Percentiles rank a stretch among this genome's conserved stretches.
Conservation (phyloP, 1,140 invertebrate species). For the Drosophila neocordata region DNA sequence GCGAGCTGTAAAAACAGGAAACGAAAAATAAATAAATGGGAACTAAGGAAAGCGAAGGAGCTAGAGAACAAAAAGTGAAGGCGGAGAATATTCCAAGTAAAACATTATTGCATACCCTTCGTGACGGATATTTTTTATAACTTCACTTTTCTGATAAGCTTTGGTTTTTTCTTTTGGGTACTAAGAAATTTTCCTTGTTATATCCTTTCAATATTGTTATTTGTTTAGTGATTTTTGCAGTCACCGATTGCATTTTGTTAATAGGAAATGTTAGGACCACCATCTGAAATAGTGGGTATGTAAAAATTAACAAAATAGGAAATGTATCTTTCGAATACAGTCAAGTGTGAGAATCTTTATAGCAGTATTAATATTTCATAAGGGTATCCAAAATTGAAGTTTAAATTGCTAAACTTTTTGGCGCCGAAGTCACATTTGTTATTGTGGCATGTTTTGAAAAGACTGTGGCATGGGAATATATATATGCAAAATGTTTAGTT, state of each 20-base stretch:
- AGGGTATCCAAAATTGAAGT: conserved; percentile 4
- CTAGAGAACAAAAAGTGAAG: too few relatives aligned
- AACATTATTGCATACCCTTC: neutral
- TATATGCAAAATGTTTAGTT: conserved; percentile 48
- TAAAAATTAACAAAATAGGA: too few relatives aligned
- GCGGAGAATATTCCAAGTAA: neutral
- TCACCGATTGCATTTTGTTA: too few relatives aligned
- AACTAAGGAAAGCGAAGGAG: neutral
- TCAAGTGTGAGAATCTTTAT: neutral
- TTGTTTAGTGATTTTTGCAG: neutral
- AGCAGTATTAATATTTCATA: neutral
- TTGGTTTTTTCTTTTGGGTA: neutral
- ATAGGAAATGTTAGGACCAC: too few relatives aligned
- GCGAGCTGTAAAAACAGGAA: conserved; percentile 3
- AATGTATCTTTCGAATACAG: too few relatives aligned
- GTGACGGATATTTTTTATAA: neutral
- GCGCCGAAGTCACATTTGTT: conserved; percentile 32
- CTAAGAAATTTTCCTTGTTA: neutral
- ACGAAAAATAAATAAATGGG: neutral
- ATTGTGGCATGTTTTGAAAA: neutral
- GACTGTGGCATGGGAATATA: neutral
- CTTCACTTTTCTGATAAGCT: neutral
- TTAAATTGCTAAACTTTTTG: conserved; percentile 52
- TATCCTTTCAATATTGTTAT: neutral
- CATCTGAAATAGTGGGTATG: too few relatives aligned